Evolutionary conservation across 2,797 vertebrate genomes (phyloP).

Genomic region (Premnoplex brunnescens): DNA sequence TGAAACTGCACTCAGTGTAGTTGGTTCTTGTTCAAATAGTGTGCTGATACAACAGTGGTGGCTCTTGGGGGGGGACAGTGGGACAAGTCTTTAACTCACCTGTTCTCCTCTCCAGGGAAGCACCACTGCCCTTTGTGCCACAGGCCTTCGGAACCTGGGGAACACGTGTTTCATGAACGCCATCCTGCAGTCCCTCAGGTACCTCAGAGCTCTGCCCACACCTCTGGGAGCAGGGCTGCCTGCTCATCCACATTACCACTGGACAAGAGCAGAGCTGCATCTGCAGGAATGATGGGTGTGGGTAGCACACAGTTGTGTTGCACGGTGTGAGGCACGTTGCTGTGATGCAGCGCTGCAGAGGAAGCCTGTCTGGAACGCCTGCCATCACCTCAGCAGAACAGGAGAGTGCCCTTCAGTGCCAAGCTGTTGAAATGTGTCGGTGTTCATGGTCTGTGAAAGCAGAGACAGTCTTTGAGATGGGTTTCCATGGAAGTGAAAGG

Average conservation of each 20-base stretch:
- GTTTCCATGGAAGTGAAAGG: not conserved
- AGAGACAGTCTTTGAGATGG: not conserved
- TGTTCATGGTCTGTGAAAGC: not conserved
- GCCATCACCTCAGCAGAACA: not conserved
- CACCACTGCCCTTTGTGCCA: conserved; percentile 84
- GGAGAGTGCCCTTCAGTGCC: not conserved
- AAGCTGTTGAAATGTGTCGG: not conserved
- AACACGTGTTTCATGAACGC: conserved; percentile 99
- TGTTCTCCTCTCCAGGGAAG: conserved; percentile 79
- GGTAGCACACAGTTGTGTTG: not conserved
- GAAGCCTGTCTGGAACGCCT: not conserved
- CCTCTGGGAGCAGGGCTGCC: not conserved
- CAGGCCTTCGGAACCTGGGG: conserved; percentile 93
- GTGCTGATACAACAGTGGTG: not conserved
- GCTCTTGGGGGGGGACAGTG: not conserved
- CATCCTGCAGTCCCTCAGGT: conserved; percentile 98
- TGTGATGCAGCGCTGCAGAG: not conserved
- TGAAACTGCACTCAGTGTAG: not conserved
- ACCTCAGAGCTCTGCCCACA: not conserved
- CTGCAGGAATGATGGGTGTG: not conserved
- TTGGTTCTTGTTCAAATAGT: not conserved
- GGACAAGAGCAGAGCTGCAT: not conserved
- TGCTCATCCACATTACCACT: no score
- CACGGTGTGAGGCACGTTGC: not conserved
- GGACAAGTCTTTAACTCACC: not conserved